Percentiles rank a stretch among this genome's conserved stretches.
These are phyloP conservation scores for Zaprionus kolodkinae DNA, from an alignment of 1,140 invertebrate species.

Conservation along the genomic window DNA sequence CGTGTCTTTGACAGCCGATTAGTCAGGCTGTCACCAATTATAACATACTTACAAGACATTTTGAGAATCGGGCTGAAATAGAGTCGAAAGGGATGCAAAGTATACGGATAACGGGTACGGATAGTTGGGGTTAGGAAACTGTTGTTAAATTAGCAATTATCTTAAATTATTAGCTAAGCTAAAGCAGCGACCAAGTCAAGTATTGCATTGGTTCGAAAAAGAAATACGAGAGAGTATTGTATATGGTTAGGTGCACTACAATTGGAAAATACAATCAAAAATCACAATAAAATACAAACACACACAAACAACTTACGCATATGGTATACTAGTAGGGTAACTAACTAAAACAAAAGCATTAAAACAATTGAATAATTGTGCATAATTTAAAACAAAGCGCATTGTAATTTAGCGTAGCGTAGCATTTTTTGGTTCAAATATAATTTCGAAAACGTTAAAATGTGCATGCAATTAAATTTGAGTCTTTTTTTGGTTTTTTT, in stretches of 20 bases:
- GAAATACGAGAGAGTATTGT: not conserved
- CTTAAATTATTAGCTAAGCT: slow-evolving; percentile 54
- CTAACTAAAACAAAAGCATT: slow-evolving; percentile 65
- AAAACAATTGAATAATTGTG: slow-evolving; percentile 66
- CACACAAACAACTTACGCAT: slow-evolving; percentile 78
- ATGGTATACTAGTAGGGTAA: slow-evolving; percentile 32
- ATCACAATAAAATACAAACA: slow-evolving; percentile 52
- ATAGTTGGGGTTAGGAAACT: slow-evolving; percentile 57
- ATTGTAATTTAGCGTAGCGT: slow-evolving; percentile 70
- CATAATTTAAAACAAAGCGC: slow-evolving; percentile 81
- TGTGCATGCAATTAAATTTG: slow-evolving; percentile 42
- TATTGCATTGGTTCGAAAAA: slow-evolving; percentile 34
- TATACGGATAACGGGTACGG: slow-evolving; percentile 32
- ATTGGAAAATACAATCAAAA: slow-evolving; percentile 38
- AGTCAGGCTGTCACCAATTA: slow-evolving; percentile 59
- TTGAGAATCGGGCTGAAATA: slow-evolving; percentile 42
- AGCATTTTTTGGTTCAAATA: slow-evolving; percentile 49
- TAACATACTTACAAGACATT: slow-evolving; percentile 56
- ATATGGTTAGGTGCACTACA: slow-evolving; percentile 51
- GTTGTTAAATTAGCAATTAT: slow-evolving; percentile 83
- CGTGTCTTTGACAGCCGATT: slow-evolving; percentile 59
- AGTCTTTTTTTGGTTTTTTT: slow-evolving; percentile 28
- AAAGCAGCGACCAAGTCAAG: slow-evolving; percentile 50
- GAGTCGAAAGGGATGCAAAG: slow-evolving; percentile 64
- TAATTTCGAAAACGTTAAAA: slow-evolving; percentile 61